Base-by-base conservation (phyloP, 2,797 vertebrate species). In the Geotrypetes seraphini region DNA sequence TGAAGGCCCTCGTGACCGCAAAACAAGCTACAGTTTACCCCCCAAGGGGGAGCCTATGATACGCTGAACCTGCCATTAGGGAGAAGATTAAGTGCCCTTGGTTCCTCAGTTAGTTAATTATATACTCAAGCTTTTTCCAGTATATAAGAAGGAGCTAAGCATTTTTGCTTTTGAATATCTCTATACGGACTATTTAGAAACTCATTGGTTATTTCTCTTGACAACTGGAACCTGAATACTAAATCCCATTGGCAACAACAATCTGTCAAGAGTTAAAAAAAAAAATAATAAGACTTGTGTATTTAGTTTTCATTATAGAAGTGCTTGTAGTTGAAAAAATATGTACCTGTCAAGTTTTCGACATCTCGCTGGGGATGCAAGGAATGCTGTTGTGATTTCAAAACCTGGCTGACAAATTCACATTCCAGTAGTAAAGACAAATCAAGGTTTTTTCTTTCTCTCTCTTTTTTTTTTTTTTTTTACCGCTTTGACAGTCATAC, bases 321-420 rank as follows among this genome's bases (percentile, higher is more conserved):
- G 63, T 73, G 64, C 75, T 79, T 77, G 61, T 79, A 79, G 73
- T 75, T 85, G 83, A 83, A 89, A 89, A 90, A 89, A 91, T 90
- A 90, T 88, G 84, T 92, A 89, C 85, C 91, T 96, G 95, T 97
- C 93, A 96, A 84, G 77, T 71, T 71, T 73, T 82, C 77, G 66
- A 74, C 82, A 83, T 92, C 87, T 94, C 84, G 58, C 85, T 88
- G 84, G 90, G 85, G 86, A 85, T 72, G 63, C 72, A 57, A 84
- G 81, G 79, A 80, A 83, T 78, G 73, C 78, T 70, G 73, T 85
- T 87, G 88, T 85, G 88, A 90, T 89, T 87, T 91, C 65, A 84
- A 87, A 91, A 88, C 83, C 82, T 84, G 81, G 75, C 86, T 95
- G 91, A 94, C 89, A 95, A 95, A 96, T 93, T 91, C 84, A 84